phyloP scores from a whole-genome alignment of 2,797 vertebrate species.

The Bucorvus abyssinicus region DNA sequence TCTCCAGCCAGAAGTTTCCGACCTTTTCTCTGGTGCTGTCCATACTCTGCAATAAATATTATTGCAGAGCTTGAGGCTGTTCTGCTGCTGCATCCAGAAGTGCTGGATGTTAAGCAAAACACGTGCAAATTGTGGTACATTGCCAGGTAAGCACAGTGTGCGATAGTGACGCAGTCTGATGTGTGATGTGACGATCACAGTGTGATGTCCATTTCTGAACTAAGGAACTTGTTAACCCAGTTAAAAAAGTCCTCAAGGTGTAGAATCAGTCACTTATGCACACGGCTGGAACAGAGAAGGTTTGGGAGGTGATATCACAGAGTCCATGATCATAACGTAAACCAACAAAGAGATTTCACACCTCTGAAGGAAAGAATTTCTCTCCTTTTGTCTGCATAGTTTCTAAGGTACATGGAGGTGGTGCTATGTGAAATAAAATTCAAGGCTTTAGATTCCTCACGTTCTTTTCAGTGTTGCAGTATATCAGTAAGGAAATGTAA shows the following conservation, averaged over 20 bases:
- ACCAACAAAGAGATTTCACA: neutral
- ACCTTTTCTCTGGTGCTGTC: neutral
- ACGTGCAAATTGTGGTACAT: neutral
- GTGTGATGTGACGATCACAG: too few species aligned
- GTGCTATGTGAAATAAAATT: neutral
- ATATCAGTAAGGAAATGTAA: accelerated
- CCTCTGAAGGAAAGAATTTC: neutral
- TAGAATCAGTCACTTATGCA: neutral
- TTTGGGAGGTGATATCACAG: neutral
- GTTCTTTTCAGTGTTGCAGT: neutral
- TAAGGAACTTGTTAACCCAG: neutral
- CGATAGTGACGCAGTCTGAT: neutral
- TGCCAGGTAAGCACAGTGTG: neutral
- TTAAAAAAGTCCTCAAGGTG: neutral
- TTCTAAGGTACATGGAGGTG: neutral
- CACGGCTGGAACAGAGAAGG: neutral
- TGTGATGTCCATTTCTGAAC: neutral
- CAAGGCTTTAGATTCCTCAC: neutral
- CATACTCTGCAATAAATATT: neutral
- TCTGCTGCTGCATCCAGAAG: neutral
- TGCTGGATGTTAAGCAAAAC: neutral
- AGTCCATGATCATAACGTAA: neutral
- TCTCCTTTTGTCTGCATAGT: neutral
- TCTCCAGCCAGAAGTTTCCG: neutral
- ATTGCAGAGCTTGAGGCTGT: neutral